These are phyloP conservation scores for Chymomyza costata DNA, from an alignment of 1,140 invertebrate species.

Conservation along the genomic window DNA sequence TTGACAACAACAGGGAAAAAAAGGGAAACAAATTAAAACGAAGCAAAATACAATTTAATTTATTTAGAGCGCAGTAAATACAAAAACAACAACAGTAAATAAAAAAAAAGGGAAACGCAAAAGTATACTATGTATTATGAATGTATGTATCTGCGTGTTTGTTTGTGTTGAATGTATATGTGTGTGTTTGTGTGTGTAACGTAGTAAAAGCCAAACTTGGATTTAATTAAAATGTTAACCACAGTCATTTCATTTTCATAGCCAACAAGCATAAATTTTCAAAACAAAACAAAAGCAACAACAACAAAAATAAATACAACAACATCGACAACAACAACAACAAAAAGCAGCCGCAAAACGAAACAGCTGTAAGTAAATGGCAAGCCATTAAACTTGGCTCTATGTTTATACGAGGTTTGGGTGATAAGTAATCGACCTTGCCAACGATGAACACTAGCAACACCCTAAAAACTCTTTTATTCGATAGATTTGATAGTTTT, in stretches of 20 bases:
- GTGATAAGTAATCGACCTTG: too few species aligned
- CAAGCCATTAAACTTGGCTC: constrained; percentile 63
- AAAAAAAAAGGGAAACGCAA: constrained; percentile 15
- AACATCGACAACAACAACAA: constrained; percentile 1
- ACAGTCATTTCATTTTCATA: constrained; percentile 73
- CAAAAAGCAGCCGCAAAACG: constrained; percentile 47
- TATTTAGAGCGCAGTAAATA: constrained; percentile 55
- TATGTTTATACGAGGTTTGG: too few species aligned
- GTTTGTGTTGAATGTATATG: too few species aligned
- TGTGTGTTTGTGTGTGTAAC: constrained; percentile 30
- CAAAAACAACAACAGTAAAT: constrained; percentile 20
- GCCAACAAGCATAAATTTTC: constrained; percentile 71
- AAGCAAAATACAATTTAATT: constrained; percentile 70
- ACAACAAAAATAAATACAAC: constrained; percentile 24
- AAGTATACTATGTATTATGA: neutral
- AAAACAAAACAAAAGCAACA: constrained; percentile 51
- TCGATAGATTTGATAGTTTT: too few species aligned
- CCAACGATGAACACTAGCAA: too few species aligned
- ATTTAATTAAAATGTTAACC: constrained; percentile 73
- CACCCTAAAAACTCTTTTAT: too few species aligned
- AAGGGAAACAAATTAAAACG: constrained; percentile 71
- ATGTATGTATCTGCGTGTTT: too few species aligned
- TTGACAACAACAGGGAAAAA: constrained; percentile 12
- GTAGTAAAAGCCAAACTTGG: constrained; percentile 70
- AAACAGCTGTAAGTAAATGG: constrained; percentile 71